Evolutionary conservation across 2,888 invertebrate genomes (phyloP), one percentile per base, ranked within the genome.

Genomic region (Timema podura): DNA sequence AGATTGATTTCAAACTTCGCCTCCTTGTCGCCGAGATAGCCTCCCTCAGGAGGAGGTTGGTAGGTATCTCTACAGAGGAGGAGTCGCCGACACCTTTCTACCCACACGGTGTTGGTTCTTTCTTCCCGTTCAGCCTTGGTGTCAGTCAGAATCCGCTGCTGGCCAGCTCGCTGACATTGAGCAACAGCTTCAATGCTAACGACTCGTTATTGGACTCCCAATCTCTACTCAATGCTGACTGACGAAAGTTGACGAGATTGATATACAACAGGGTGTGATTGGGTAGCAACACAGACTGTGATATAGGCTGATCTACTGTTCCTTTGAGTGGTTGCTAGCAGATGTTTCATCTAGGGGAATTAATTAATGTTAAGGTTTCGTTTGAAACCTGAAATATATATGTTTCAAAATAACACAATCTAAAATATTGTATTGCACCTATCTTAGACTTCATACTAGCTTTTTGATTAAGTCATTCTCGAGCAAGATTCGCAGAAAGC

Each of bases 171-270:
- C 75, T 82, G 16, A 79, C 81, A 13, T 78, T 86, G 76, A 88
- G 88, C 77, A 85, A 84, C 72, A 86, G 87, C 71, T 84, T 89
- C 74, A 83, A 89, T 64, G 86, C 87, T 76, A 85, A 86, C 48
- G 86, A 86, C 69, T 87, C 85, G 74, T 83, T 88, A 68, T 80
- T 89, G 71, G 91, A 91, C 79, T 87, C 90, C 5, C 89, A 89
- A 78, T 90, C 89, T 30, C 81, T 90, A 68, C 82, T 90, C 65
- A 90, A 89, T 76, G 88, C 88, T 11, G 90, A 90, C 78, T 89
- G 85, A 74, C 45, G 44, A 61, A 30, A 30, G 61, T 44, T 61
- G 15, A 30, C 30, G 3, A 30, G 30, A 30, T 30, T 30, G 30
- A 30, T 3, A 30, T 30, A 30, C 30, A 30, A 30, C 30, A 30